Percentiles rank a stretch among this genome's conserved stretches.
Conservation (phyloP, 2,113 vertebrate species). For the Setophaga petechia region DNA sequence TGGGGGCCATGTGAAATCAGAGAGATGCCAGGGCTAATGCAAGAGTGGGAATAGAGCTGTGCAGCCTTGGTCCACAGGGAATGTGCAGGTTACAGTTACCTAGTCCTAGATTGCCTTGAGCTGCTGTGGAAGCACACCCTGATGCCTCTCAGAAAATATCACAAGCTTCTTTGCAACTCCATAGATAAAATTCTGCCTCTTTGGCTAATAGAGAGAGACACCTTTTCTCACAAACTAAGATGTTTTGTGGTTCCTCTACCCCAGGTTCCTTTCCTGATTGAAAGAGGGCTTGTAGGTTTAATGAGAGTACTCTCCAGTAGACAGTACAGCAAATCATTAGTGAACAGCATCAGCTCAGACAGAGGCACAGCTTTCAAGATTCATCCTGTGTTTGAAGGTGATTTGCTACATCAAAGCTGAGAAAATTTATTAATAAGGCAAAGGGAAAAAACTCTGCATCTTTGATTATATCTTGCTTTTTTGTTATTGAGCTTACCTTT, state of each 20-base stretch:
- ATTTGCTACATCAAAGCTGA: not conserved
- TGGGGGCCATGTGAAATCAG: accelerated
- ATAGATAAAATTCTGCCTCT: not conserved
- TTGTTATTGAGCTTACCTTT: not conserved
- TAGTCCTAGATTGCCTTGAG: not conserved
- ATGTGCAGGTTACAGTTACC: not conserved
- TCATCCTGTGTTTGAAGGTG: not conserved
- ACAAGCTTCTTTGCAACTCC: not conserved
- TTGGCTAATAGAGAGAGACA: not conserved
- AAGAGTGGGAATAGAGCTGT: not conserved
- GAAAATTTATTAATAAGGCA: conserved; percentile 15
- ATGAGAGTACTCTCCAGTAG: not conserved
- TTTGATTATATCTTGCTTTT: not conserved
- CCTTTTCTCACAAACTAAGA: not conserved
- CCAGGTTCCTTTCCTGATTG: not conserved
- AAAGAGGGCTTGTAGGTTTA: not conserved
- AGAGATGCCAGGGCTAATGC: not conserved
- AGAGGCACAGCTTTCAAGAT: not conserved
- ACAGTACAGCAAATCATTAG: conserved; percentile 5
- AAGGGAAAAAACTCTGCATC: not conserved
- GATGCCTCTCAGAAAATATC: not conserved
- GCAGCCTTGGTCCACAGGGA: not conserved
- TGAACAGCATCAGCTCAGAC: not conserved
- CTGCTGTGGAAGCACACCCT: not conserved
- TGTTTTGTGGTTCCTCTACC: not conserved